A percentile compares a stretch with the other conserved stretches of the same genome.
Conservation (phyloP, 2,113 vertebrate genomes). For the Onychostruthus taczanowskii region DNA sequence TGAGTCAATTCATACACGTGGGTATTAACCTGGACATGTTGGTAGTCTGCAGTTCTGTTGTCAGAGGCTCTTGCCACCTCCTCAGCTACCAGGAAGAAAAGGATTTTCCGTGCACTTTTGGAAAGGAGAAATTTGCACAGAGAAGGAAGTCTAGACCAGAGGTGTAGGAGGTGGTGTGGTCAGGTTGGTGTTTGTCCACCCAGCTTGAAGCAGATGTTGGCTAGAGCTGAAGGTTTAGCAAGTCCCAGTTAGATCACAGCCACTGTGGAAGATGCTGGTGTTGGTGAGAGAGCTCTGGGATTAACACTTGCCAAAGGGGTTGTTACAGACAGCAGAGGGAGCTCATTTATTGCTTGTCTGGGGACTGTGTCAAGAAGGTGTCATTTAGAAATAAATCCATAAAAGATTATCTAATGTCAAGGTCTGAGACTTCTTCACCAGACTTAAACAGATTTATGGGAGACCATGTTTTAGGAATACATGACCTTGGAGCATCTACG, state of each 20-base stretch:
- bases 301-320: not conserved
- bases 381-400: not conserved
- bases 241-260: not conserved
- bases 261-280: not conserved
- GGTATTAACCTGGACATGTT: not conserved
- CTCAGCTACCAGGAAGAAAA: not conserved
- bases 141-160: not conserved
- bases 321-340: constrained; percentile 45
- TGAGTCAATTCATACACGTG: not conserved
- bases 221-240: not conserved
- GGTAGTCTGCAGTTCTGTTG: not conserved
- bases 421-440: not conserved
- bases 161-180: not conserved
- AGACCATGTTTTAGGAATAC: not conserved
- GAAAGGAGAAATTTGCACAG: not conserved
- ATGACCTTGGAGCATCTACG: not conserved
- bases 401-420: not conserved
- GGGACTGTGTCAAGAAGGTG: not conserved
- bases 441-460: not conserved
- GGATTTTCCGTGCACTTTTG: not conserved
- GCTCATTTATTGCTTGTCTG: constrained; percentile 14
- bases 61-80: not conserved
- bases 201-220: not conserved
- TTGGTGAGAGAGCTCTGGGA: not conserved
- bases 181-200: not conserved